Evolutionary conservation across 2,797 vertebrate genomes (phyloP).

Genomic region (Dendrocincla tyrannina): DNA sequence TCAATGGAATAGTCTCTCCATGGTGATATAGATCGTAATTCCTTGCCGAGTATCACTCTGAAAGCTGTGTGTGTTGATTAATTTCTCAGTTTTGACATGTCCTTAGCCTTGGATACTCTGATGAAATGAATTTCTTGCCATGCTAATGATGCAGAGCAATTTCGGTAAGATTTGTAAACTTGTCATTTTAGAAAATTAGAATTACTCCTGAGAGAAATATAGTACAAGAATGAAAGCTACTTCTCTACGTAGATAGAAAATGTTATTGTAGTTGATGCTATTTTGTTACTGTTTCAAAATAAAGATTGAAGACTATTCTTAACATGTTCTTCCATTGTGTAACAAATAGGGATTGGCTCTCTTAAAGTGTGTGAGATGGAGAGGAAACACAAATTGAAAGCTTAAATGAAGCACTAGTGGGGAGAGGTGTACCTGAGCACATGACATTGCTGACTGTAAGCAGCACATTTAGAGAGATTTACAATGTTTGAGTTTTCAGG

Average conservation of each 20-base stretch:
- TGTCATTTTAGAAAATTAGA: constrained; percentile 29
- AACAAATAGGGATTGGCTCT: not conserved
- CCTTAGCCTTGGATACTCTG: constrained; percentile 7
- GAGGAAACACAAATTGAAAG: not conserved
- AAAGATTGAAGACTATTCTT: not conserved
- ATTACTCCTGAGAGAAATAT: not conserved
- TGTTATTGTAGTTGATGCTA: not conserved
- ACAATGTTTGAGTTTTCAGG: not conserved
- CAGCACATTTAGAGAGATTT: not conserved
- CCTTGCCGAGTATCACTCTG: not conserved
- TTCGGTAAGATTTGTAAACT: constrained; percentile 7
- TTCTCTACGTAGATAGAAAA: not conserved
- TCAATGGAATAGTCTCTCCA: not conserved
- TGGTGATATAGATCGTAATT: not conserved
- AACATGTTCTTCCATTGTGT: not conserved
- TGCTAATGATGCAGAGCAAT: constrained; percentile 46
- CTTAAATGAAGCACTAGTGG: not conserved
- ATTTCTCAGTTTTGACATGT: not conserved
- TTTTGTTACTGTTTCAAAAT: not conserved
- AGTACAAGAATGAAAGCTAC: not conserved
- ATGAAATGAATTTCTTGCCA: constrained; percentile 31
- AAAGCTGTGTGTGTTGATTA: constrained; percentile 27
- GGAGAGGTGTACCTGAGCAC: not conserved
- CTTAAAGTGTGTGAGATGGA: not conserved
- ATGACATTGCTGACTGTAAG: not conserved